Evolutionary conservation across 2,113 vertebrate species (phyloP).

Genomic region (Phoxinus phoxinus): DNA sequence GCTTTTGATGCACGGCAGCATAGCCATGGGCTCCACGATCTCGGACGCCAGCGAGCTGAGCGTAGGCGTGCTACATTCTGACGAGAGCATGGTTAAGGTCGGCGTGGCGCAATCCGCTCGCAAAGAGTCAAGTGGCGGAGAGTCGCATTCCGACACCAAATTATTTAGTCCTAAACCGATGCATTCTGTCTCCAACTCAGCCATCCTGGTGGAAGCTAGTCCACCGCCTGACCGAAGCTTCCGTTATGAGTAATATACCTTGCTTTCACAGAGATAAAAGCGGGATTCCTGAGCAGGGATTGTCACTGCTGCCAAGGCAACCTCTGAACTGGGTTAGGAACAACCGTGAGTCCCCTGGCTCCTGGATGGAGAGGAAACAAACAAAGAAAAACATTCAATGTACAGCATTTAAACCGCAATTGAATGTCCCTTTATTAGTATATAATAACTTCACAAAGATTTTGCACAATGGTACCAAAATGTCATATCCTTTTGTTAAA

Average conservation of each 20-base stretch:
- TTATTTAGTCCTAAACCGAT: conserved; percentile 68
- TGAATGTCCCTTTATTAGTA: background rate
- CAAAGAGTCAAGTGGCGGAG: conserved; percentile 54
- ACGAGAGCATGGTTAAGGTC: conserved; percentile 69
- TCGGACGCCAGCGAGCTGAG: conserved; percentile 74
- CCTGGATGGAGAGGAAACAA: conserved; percentile 24
- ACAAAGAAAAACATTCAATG: background rate
- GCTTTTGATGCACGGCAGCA: conserved; percentile 79
- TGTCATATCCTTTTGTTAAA: background rate
- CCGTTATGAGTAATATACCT: conserved; percentile 38
- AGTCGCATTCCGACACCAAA: conserved; percentile 55
- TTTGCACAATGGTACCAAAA: background rate
- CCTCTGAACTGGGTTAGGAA: conserved; percentile 52
- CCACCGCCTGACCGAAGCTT: conserved; percentile 19
- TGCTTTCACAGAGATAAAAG: conserved; percentile 34
- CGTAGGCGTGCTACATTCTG: conserved; percentile 71
- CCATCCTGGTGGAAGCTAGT: conserved; percentile 67
- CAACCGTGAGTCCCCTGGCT: conserved; percentile 28
- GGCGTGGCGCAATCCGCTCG: conserved; percentile 52
- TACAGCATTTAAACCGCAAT: background rate
- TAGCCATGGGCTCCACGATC: conserved; percentile 74
- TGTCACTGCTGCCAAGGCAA: background rate
- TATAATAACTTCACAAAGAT: background rate
- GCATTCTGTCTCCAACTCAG: conserved; percentile 76
- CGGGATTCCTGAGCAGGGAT: conserved; percentile 18